These are phyloP conservation scores for Saccostrea cuccullata DNA, from an alignment of 1,140 invertebrate species.

Conservation along the genomic window DNA sequence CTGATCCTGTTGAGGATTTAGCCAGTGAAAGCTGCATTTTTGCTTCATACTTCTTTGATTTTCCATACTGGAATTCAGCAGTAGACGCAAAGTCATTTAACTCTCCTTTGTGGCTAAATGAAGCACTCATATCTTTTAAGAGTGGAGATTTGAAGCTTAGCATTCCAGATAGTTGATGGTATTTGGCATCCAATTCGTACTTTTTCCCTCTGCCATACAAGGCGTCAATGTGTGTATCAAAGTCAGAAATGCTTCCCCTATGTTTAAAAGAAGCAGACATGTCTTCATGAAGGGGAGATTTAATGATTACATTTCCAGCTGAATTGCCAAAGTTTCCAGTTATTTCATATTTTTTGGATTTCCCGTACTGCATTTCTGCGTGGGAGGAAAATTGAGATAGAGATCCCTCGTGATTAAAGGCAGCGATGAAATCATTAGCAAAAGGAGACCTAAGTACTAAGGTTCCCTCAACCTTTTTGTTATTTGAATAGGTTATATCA, in stretches of 20 bases:
- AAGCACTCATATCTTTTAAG: slow-evolving; percentile 36
- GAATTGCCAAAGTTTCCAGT: neutral
- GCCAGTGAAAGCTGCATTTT: slow-evolving; percentile 41
- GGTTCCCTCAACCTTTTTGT: slow-evolving; percentile 40
- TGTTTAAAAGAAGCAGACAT: slow-evolving; percentile 43
- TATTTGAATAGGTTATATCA: slow-evolving; percentile 39
- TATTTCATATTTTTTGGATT: slow-evolving; percentile 20
- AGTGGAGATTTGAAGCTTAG: slow-evolving; percentile 37
- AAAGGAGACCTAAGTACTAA: slow-evolving; percentile 55
- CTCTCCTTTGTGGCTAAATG: slow-evolving; percentile 36
- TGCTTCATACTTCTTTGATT: slow-evolving; percentile 43
- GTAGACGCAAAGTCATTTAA: slow-evolving; percentile 28
- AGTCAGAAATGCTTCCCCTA: slow-evolving; percentile 24
- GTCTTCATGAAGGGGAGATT: slow-evolving; percentile 37
- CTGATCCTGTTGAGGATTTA: slow-evolving; percentile 37
- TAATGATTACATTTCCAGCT: slow-evolving; percentile 14
- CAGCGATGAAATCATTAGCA: slow-evolving; percentile 47
- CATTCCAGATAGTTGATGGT: slow-evolving; percentile 15
- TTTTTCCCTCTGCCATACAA: slow-evolving; percentile 45
- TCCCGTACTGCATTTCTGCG: slow-evolving; percentile 36
- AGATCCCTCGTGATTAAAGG: slow-evolving; percentile 56
- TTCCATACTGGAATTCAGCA: slow-evolving; percentile 43
- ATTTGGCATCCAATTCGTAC: slow-evolving; percentile 18
- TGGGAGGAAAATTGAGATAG: neutral
- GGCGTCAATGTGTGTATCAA: slow-evolving; percentile 48